Base-by-base conservation (phyloP, 2,888 invertebrate species). In the Tetragonisca angustula region DNA sequence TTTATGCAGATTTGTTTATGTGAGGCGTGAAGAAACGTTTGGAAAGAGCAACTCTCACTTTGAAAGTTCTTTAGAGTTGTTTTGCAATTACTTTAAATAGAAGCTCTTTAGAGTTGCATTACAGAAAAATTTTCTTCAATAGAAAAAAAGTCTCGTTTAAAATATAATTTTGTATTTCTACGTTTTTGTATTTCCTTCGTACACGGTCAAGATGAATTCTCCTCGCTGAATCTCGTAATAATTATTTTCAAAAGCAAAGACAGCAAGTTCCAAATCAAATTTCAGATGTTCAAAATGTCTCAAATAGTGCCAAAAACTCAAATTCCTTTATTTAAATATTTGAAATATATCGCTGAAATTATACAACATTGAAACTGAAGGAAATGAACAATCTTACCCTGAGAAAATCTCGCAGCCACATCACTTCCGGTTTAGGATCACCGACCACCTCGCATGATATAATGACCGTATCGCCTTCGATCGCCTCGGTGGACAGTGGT, bases 381-480 rank as follows among this genome's bases (percentile, higher is more conserved):
- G 0, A 0, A 32, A 36, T 21, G 2, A 21, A 32, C 32, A 19
- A 21, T 36, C 64, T 95, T 95, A 98, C 98, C 96, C 97, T 98
- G 52, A 98, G 95, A 94, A 97, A 97, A 94, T 98, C 98, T 90
- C 98, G 95, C 3, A 98, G 95, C 98, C 98, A 98, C 88, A 97
- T 96, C 24, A 98, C 97, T 90, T 98, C 97, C 36, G 98, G 98
- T 92, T 97, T 97, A 0, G 98, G 98, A 94, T 98, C 97, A 1
- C 98, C 98, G 59, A 97, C 96, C 32, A 99, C 98, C 94, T 98
- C 98, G 91, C 98, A 98, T 83, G 96, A 95, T 87, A 99, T 97
- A 75, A 97, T 96, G 76, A 98, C 97, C 27, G 97, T 97, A 92
- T 98, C 98, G 0, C 98, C 98, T 94, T 98, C 98, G 50, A 96